A percentile compares a stretch with the other conserved stretches of the same genome.
These are phyloP conservation scores for Chelonus insularis DNA, from an alignment of 1,140 invertebrate species.

Conservation along the genomic window DNA sequence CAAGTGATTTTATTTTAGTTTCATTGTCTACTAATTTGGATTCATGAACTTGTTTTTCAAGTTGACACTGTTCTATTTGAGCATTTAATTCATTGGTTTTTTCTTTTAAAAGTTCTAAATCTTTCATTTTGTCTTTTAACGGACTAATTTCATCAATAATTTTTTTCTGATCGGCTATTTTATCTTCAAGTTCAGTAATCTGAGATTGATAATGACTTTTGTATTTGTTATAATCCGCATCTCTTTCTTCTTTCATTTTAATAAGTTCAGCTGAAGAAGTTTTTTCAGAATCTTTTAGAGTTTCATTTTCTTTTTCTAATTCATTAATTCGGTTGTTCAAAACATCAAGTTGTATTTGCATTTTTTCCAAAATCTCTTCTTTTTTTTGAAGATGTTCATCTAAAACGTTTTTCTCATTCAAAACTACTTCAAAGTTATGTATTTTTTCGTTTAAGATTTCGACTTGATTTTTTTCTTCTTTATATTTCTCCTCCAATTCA, in stretches of 20 bases:
- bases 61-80: too few relatives aligned
- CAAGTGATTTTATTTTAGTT: neutral
- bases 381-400: conserved; percentile 10
- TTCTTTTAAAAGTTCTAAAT: too few relatives aligned
- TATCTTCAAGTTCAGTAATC: too few relatives aligned
- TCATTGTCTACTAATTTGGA: neutral
- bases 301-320: conserved; percentile 25
- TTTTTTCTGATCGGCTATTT: too few relatives aligned
- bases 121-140: too few relatives aligned
- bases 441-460: conserved; percentile 27
- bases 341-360: conserved; percentile 29
- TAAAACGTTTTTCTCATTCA: neutral
- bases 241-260: neutral
- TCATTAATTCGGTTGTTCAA: conserved; percentile 31
- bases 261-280: neutral
- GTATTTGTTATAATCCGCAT: too few relatives aligned
- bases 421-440: neutral
- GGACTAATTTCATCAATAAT: too few relatives aligned
- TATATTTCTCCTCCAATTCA: conserved; percentile 34
- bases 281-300: neutral
- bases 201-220: too few relatives aligned
- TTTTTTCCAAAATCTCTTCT: conserved; percentile 29
- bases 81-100: too few relatives aligned
- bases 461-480: conserved; percentile 31
- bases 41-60: neutral